Evolutionary conservation across 2,797 vertebrate genomes (phyloP).

Genomic region (Dicrostonyx torquatus): DNA sequence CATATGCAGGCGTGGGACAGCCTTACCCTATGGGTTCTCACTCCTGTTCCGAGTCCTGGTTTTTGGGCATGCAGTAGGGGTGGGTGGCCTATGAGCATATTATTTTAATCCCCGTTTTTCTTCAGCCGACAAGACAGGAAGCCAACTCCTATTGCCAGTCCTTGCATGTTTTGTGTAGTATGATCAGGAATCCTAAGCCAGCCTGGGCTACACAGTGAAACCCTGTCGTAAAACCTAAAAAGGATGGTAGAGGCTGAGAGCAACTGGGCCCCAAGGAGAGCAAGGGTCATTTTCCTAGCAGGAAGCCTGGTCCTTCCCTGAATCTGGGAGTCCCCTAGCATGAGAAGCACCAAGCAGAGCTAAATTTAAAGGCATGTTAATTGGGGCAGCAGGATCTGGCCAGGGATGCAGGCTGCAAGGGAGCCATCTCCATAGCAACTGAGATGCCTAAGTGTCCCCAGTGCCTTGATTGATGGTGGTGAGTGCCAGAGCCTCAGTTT

Average conservation of each 20-base stretch:
- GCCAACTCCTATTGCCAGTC: neutral
- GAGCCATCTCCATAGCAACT: neutral
- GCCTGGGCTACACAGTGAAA: neutral
- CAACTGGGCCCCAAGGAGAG: neutral
- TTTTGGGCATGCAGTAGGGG: neutral
- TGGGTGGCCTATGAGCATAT: neutral
- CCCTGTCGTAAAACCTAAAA: too few species aligned
- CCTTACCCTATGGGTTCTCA: neutral
- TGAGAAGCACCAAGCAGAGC: neutral
- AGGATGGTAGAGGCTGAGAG: neutral
- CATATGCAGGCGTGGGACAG: neutral
- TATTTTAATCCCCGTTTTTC: neutral
- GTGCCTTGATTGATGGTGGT: neutral
- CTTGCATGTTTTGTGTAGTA: neutral
- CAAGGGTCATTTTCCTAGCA: neutral
- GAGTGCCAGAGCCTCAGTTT: neutral
- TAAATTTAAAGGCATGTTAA: conserved; percentile 75
- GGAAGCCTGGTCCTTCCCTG: neutral
- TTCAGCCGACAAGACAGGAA: neutral
- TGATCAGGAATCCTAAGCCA: neutral
- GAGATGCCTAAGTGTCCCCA: neutral
- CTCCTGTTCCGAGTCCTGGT: neutral
- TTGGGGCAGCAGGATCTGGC: conserved; percentile 38
- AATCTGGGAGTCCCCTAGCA: conserved; percentile 14
- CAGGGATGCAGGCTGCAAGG: fast-evolving